Conservation (phyloP, 2,113 vertebrate species). For the Telmatochromis sp. region DNA sequence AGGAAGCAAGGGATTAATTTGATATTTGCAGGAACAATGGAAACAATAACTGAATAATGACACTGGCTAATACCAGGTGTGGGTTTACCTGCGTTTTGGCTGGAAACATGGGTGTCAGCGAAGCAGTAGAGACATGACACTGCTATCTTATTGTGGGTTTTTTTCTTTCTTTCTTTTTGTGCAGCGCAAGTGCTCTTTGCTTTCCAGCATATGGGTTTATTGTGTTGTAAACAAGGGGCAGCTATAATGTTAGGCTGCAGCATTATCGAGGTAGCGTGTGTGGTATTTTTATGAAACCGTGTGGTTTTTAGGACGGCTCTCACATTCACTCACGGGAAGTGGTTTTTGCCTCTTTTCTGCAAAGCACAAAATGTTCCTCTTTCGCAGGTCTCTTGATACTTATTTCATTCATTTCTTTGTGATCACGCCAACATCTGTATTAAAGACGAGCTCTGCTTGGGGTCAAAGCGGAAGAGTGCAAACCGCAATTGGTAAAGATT, state of each 20-base stretch:
- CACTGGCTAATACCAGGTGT: background rate
- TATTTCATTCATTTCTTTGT: background rate
- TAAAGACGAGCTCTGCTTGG: background rate
- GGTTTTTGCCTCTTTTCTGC: background rate
- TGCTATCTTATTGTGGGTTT: background rate
- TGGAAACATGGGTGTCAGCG: background rate
- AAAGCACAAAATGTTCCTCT: conserved; percentile 8
- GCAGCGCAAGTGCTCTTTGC: background rate
- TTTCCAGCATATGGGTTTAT: background rate
- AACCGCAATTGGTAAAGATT: background rate
- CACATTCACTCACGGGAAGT: conserved; percentile 47
- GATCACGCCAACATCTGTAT: background rate
- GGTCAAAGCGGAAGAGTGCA: background rate
- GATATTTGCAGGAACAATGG: conserved; percentile 11
- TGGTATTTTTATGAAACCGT: conserved; percentile 16
- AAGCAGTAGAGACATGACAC: background rate
- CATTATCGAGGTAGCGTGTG: background rate
- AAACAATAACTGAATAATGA: background rate
- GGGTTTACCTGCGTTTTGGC: background rate
- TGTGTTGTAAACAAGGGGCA: background rate
- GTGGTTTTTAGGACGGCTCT: conserved; percentile 52
- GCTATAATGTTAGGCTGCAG: background rate
- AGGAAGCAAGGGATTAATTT: background rate
- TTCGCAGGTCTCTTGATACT: background rate
- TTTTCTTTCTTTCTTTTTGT: background rate